Base-by-base conservation (phyloP, 1,140 invertebrate genomes). In the Dufourea novaeangliae region DNA sequence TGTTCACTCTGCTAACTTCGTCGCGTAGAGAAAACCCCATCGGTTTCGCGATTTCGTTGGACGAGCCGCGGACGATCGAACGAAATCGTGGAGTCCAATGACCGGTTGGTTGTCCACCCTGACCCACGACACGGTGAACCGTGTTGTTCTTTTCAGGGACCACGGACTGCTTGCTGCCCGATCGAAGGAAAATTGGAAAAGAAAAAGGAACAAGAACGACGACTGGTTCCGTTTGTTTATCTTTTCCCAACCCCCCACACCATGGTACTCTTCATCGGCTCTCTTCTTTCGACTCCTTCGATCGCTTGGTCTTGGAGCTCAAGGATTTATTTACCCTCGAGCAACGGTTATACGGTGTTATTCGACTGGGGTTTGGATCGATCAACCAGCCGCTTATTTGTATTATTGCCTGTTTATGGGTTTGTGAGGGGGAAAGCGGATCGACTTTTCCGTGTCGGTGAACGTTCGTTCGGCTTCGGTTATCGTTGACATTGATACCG, bases 1-100 rank as follows among this genome's bases (percentile, higher is more conserved):
- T 80, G 54, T 76, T 84, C 80, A 71, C 80, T 44, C 29, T n/a
- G 62, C 56, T 83, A 83, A 84, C 83, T 84, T 79, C 76, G 41
- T 8, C 71, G 46, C 27, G 56, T 54, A 29, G 56, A 32, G 54
- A 76, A 41, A 84, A 80, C 76, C 69, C 69, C 62, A 46, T 4
- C 32, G 54, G 57, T 25, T 62, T 44, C 59, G 32, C 71, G 52
- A 68, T 70, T 83, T 80, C 25, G 14, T 25, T 46, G 39, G 64
- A 54, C 71, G 54, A 59, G 44, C 52, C n/a, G 44, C 54, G 57
- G 62, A 71, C 82, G 63, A 79, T 84, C 82, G 67, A 67, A 41
- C 64, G 25, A 54, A n/a, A 10, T 27, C 57, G 3, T 14, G 5
- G 14, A 52, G 39, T 56, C 8, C 61, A 8, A 12, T 1, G 6